Evolutionary conservation across 2,797 vertebrate genomes (phyloP).

Genomic region (Acanthurus tractus): DNA sequence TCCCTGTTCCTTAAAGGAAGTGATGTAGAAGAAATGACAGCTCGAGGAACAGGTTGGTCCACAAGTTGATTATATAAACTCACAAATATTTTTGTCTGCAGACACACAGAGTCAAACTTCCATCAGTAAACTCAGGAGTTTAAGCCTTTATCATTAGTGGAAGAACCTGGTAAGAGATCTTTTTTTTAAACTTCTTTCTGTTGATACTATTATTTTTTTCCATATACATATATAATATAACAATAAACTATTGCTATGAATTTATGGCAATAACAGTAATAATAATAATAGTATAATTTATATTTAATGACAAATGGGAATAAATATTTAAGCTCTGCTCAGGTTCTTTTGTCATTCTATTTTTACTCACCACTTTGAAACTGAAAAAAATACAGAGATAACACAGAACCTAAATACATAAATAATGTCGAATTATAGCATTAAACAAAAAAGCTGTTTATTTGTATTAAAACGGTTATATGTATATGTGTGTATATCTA

Average conservation of each 20-base stretch:
- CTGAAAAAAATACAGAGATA: not conserved
- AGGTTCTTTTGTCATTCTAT: not conserved
- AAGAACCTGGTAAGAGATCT: slow-evolving; percentile 8
- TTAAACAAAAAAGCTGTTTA: not conserved
- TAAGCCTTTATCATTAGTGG: too few relatives aligned
- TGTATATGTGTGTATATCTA: too few relatives aligned
- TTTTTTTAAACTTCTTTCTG: not conserved
- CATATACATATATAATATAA: too few relatives aligned
- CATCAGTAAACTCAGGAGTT: not conserved
- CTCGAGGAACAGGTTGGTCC: slow-evolving; percentile 19
- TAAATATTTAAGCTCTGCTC: not conserved
- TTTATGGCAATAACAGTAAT: too few relatives aligned
- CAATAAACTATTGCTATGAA: too few relatives aligned
- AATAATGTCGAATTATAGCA: not conserved
- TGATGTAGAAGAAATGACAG: not conserved
- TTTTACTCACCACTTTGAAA: not conserved
- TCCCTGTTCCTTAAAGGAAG: slow-evolving; percentile 14
- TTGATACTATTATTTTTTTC: not conserved
- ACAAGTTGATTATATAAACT: not conserved
- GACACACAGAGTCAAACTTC: not conserved
- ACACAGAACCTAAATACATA: not conserved
- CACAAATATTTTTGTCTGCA: not conserved
- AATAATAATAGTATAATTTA: not conserved
- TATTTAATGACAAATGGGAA: not conserved
- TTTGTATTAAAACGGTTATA: too few relatives aligned